phyloP scores from a whole-genome alignment of 2,888 invertebrate species.

The Athalia cordata region DNA sequence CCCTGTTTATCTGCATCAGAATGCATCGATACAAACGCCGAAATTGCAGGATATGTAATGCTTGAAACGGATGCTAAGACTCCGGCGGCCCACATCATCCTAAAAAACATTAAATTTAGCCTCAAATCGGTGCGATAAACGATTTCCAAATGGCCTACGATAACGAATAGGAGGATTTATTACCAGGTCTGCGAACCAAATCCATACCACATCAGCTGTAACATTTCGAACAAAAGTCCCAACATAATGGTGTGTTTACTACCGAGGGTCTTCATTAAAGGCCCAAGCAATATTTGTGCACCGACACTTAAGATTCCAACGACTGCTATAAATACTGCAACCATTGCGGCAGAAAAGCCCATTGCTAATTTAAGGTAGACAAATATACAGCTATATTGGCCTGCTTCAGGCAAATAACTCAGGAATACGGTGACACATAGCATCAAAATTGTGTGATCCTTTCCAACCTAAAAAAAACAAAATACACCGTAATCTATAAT shows the following conservation, averaged over 20 bases:
- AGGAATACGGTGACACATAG: conserved; percentile 98
- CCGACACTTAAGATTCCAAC: conserved; percentile 97
- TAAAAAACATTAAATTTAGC: conserved; percentile 60
- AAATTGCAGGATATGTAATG: conserved; percentile 98
- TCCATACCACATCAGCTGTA: conserved; percentile 98
- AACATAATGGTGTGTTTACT: conserved; percentile 98
- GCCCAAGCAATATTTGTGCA: conserved; percentile 91
- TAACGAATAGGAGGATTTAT: conserved; percentile 58
- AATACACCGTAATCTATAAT: not conserved
- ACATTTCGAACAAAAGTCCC: conserved; percentile 96
- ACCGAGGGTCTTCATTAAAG: conserved; percentile 84
- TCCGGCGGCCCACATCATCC: conserved; percentile 99
- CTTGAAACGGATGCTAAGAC: conserved; percentile 96
- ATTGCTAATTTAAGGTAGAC: conserved; percentile 98
- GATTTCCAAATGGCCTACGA: conserved; percentile 38
- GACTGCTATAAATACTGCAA: conserved; percentile 97
- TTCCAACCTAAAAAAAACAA: conserved; percentile 86
- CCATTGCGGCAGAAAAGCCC: conserved; percentile 96
- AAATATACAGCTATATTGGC: conserved; percentile 99
- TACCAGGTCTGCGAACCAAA: conserved; percentile 96
- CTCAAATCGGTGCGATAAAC: not conserved
- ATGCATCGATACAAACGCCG: conserved; percentile 98
- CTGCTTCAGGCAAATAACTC: conserved; percentile 98
- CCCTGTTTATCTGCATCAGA: conserved; percentile 98
- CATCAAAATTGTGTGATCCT: conserved; percentile 96